Evolutionary conservation across 2,888 invertebrate genomes (phyloP).

Genomic region (Sipunculus nudus): DNA sequence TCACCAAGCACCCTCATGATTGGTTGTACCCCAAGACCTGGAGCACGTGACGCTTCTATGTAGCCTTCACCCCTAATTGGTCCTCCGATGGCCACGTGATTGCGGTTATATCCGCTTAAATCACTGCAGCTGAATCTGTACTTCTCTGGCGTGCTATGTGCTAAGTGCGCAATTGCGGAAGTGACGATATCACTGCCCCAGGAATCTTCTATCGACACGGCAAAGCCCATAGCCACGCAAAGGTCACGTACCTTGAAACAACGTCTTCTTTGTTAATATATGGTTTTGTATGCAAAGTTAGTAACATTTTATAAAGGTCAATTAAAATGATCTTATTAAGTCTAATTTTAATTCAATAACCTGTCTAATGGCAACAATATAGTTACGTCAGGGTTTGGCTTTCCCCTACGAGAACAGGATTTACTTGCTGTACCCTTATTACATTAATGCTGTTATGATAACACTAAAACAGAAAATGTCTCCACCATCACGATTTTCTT

Average conservation of each 20-base stretch:
- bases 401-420: no score
- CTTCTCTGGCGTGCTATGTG: slow-evolving; percentile 30
- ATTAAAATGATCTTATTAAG: no score
- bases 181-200: slow-evolving; percentile 34
- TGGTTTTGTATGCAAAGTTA: no score
- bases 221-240: slow-evolving; percentile 23
- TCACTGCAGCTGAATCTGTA: slow-evolving; percentile 16
- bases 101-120: slow-evolving; percentile 16
- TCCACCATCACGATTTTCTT: no score
- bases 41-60: slow-evolving; percentile 14
- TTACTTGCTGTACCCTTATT: no score
- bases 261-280: no score
- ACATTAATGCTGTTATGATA: no score
- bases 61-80: slow-evolving; percentile 18
- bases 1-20: slow-evolving; percentile 14
- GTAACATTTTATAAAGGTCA: no score
- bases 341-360: no score
- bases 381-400: no score
- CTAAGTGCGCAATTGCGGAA: slow-evolving; percentile 32
- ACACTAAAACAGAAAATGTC: no score
- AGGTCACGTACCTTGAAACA: slow-evolving; percentile 30
- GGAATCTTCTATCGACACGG: slow-evolving; percentile 32
- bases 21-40: slow-evolving; percentile 23
- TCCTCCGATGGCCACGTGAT: slow-evolving; percentile 11
- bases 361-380: no score